Conservation (phyloP, 2,888 invertebrate species). For the Nemoura dubitans region DNA sequence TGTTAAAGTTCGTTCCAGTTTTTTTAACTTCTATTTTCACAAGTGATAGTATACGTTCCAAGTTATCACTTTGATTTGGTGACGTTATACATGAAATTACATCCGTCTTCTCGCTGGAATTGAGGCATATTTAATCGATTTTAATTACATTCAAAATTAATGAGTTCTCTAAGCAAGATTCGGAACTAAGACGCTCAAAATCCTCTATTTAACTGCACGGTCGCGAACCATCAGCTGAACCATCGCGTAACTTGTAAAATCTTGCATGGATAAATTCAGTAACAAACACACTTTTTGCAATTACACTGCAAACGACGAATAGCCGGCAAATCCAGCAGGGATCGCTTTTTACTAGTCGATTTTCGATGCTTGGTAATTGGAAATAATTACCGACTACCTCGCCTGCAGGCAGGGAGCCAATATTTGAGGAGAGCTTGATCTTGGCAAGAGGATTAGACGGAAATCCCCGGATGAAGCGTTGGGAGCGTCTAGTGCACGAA, state of each 20-base stretch:
- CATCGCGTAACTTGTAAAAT: too few species aligned
- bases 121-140: background rate
- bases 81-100: background rate
- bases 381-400: background rate
- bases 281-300: too few species aligned
- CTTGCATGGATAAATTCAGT: too few species aligned
- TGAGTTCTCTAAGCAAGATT: background rate
- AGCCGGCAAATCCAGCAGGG: background rate
- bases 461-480: too few species aligned
- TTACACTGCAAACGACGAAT: too few species aligned
- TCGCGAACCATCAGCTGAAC: too few species aligned
- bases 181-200: too few species aligned
- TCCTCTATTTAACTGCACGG: too few species aligned
- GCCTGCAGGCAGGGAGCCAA: background rate
- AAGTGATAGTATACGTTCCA: too few species aligned
- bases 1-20: too few species aligned
- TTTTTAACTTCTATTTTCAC: too few species aligned
- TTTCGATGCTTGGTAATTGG: background rate
- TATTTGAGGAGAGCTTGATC: background rate
- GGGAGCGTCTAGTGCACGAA: too few species aligned
- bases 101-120: background rate
- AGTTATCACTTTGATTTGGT: background rate
- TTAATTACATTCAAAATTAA: background rate
- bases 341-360: background rate
- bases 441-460: background rate